Evolutionary conservation across 2,888 invertebrate species (phyloP).

Genomic region (Drosophila formosana): DNA sequence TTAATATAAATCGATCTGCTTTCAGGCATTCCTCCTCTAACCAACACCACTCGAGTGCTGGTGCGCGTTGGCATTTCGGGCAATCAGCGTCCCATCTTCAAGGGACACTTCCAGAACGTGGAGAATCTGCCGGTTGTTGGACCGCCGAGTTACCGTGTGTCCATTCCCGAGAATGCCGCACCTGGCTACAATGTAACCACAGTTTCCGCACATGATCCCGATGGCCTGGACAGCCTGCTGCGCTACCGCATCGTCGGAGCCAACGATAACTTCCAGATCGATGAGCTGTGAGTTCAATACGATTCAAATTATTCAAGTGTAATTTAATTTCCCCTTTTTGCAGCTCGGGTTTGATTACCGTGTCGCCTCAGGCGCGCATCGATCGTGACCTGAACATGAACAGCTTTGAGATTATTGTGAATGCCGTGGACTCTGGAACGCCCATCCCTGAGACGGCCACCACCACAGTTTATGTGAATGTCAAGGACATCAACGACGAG

Average conservation of each 20-base stretch:
- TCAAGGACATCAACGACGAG: constrained; percentile 93
- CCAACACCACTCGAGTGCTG: constrained; percentile 88
- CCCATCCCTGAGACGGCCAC: constrained; percentile 92
- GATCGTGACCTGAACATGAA: constrained; percentile 90
- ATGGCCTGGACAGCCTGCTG: constrained; percentile 90
- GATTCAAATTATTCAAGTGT: not conserved
- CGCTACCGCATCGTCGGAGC: constrained; percentile 91
- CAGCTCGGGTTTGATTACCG: constrained; percentile 89
- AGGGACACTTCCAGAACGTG: constrained; percentile 89
- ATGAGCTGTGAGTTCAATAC: constrained; percentile 87
- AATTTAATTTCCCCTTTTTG: not conserved
- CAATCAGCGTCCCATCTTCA: constrained; percentile 92
- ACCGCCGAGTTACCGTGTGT: constrained; percentile 90
- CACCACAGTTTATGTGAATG: constrained; percentile 90
- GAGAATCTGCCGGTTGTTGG: constrained; percentile 87
- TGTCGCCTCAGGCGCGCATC: constrained; percentile 90
- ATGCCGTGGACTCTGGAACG: constrained; percentile 91
- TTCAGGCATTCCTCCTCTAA: constrained; percentile 88
- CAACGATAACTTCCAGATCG: constrained; percentile 91
- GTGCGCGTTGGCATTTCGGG: constrained; percentile 92
- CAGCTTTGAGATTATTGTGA: constrained; percentile 89
- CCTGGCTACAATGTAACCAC: constrained; percentile 89
- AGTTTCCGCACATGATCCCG: constrained; percentile 91
- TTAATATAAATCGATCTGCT: not conserved
- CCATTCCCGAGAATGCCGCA: constrained; percentile 89